Percentiles rank a stretch among this genome's conserved stretches.
phyloP scores from a whole-genome alignment of 37 sponge, comb jelly and placozoan species.

The Cliona cf. orientalis region DNA sequence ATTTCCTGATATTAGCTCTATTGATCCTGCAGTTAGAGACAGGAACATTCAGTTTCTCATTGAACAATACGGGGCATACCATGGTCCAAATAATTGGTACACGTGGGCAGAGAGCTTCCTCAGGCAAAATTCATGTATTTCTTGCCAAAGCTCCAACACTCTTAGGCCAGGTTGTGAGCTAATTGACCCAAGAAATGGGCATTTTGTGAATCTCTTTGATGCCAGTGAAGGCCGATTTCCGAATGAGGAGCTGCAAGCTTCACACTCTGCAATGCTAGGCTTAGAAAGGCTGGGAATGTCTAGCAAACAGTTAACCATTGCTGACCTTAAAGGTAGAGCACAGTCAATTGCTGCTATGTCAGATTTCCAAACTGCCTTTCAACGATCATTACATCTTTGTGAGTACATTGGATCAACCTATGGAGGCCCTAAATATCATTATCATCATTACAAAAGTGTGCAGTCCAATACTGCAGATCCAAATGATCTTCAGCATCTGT shows the following conservation, averaged over 20 bases:
- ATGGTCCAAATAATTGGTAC: not conserved
- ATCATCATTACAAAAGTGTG: no score
- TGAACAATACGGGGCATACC: slow-evolving; percentile 5
- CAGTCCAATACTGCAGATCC: no score
- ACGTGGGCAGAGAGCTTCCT: slow-evolving; percentile 39
- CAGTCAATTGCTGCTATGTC: not conserved
- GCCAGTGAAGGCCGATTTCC: slow-evolving; percentile 59
- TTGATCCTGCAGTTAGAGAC: not conserved
- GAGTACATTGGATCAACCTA: slow-evolving; percentile 11
- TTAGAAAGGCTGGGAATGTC: slow-evolving; percentile 46
- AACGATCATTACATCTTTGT: slow-evolving; percentile 20
- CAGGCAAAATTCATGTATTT: slow-evolving; percentile 30
- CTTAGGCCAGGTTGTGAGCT: slow-evolving; percentile 11
- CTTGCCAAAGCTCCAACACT: not conserved
- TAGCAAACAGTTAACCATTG: slow-evolving; percentile 3
- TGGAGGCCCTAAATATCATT: no score
- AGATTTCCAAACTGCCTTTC: not conserved
- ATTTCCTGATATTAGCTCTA: slow-evolving; percentile 19
- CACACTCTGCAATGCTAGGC: not conserved
- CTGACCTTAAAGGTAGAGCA: slow-evolving; percentile 52
- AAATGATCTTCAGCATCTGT: no score
- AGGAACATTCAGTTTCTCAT: slow-evolving; percentile 35
- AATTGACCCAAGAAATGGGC: slow-evolving; percentile 31
- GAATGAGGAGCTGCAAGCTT: not conserved
- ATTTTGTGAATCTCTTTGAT: slow-evolving; percentile 25